phyloP scores from a whole-genome alignment of 2,797 vertebrate species.

The Arnoldichthys spilopterus region DNA sequence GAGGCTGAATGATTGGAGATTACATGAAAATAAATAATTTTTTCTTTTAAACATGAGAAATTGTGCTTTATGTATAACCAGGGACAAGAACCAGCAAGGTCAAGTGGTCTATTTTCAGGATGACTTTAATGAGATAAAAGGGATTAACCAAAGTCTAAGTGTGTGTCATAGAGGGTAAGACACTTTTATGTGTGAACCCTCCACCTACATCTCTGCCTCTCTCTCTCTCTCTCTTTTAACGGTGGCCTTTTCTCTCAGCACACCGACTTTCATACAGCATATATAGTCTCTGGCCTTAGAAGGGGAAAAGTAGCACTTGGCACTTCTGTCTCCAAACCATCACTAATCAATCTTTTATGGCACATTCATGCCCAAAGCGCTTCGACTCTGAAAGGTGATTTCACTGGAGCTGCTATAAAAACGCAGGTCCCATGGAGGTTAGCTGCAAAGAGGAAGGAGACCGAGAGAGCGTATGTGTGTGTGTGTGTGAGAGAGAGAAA shows the following conservation, averaged over 20 bases:
- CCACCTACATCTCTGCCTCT: too few species aligned
- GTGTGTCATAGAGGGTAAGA: too few species aligned
- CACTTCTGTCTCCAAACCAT: constrained; percentile 73
- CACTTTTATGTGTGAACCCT: too few species aligned
- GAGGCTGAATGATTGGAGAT: too few species aligned
- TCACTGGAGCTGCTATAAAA: constrained; percentile 49
- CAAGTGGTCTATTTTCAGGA: too few species aligned
- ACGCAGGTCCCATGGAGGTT: constrained; percentile 46
- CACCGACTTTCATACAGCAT: constrained; percentile 41
- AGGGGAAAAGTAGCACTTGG: constrained; percentile 67
- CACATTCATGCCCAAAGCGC: constrained; percentile 51
- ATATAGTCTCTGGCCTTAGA: constrained; percentile 50
- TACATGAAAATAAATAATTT: too few species aligned
- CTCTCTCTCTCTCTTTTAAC: background rate
- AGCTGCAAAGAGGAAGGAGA: constrained; percentile 31
- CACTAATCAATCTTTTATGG: constrained; percentile 77
- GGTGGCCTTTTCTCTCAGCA: constrained; percentile 29
- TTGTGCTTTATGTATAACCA: too few species aligned
- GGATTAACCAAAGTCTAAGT: too few species aligned
- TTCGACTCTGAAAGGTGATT: constrained; percentile 58
- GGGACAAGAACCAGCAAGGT: too few species aligned
- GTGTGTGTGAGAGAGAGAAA: background rate
- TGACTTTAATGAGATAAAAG: too few species aligned
- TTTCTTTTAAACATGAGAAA: too few species aligned
- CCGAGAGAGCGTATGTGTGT: too few species aligned